A percentile compares a stretch with the other conserved stretches of the same genome.
phyloP scores from a whole-genome alignment of 2,888 invertebrate species.

The Lagria hirta region DNA sequence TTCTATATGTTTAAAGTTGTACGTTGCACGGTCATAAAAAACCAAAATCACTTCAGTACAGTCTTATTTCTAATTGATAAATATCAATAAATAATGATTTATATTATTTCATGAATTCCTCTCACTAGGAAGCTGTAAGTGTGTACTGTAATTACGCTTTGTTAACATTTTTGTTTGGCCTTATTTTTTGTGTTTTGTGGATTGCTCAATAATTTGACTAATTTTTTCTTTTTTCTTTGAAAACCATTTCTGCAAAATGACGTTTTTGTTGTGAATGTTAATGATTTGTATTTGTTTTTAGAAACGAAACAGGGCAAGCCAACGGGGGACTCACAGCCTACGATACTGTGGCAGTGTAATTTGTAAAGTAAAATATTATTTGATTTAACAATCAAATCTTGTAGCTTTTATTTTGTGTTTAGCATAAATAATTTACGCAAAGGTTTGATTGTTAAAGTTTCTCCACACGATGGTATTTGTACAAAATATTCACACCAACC shows the following conservation, averaged over 20 bases:
- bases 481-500: constrained; percentile 40
- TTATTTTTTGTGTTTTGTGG: constrained; percentile 39
- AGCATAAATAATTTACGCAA: constrained; percentile 6
- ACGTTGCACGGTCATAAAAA: too few relatives aligned
- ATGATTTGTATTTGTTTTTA: constrained; percentile 52
- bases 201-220: constrained; percentile 30
- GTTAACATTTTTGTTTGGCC: constrained; percentile 32
- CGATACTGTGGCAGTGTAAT: constrained; percentile 99
- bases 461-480: constrained; percentile 30
- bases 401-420: constrained; percentile 4
- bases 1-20: too few relatives aligned
- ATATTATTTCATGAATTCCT: constrained; percentile 55
- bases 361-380: constrained; percentile 62
- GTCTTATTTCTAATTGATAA: too few relatives aligned
- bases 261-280: too few relatives aligned
- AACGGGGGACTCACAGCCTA: constrained; percentile 94
- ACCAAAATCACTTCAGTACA: too few relatives aligned
- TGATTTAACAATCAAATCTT: constrained; percentile 19
- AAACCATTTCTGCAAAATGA: too few relatives aligned
- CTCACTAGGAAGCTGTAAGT: constrained; percentile 79
- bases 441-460: constrained; percentile 16
- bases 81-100: constrained; percentile 20
- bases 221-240: constrained; percentile 9
- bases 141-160: constrained; percentile 35
- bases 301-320: constrained; percentile 91